phyloP scores from a whole-genome alignment of 2,888 invertebrate genomes.

The Yponomeuta cagnagella region DNA sequence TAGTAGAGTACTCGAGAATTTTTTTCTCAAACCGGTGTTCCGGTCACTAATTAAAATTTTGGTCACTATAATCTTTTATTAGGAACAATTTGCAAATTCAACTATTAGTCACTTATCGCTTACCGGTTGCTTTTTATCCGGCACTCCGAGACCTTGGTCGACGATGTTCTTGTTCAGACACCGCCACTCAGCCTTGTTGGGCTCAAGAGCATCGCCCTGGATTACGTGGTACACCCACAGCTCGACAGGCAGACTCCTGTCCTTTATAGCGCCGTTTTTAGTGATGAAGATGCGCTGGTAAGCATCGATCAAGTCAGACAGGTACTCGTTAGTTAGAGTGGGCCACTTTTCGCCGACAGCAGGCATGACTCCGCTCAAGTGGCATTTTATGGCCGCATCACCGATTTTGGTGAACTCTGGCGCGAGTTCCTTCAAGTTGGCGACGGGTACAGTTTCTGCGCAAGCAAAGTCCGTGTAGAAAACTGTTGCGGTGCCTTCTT shows the following conservation, averaged over 20 bases:
- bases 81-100: neutral
- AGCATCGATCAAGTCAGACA: conserved; percentile 69
- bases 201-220: conserved; percentile 79
- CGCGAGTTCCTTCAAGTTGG: conserved; percentile 68
- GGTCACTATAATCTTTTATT: too few relatives aligned
- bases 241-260: conserved; percentile 75
- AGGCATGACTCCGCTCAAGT: conserved; percentile 81
- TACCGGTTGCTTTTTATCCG: conserved; percentile 48
- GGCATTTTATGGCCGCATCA: conserved; percentile 79
- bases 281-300: conserved; percentile 73
- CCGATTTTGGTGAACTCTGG: conserved; percentile 65
- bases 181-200: conserved; percentile 77
- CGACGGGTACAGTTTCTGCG: conserved; percentile 58
- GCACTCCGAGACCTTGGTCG: conserved; percentile 78
- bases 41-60: too few relatives aligned
- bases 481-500: conserved; percentile 62
- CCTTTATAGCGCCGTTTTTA: conserved; percentile 65
- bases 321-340: conserved; percentile 74
- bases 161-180: conserved; percentile 81
- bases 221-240: conserved; percentile 79
- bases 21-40: too few relatives aligned
- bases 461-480: conserved; percentile 81
- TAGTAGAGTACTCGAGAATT: too few relatives aligned
- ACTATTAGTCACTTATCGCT: neutral
- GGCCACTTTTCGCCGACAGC: conserved; percentile 81